Evolutionary conservation across 2,888 invertebrate species (phyloP).

Genomic region (Papilio protenor): DNA sequence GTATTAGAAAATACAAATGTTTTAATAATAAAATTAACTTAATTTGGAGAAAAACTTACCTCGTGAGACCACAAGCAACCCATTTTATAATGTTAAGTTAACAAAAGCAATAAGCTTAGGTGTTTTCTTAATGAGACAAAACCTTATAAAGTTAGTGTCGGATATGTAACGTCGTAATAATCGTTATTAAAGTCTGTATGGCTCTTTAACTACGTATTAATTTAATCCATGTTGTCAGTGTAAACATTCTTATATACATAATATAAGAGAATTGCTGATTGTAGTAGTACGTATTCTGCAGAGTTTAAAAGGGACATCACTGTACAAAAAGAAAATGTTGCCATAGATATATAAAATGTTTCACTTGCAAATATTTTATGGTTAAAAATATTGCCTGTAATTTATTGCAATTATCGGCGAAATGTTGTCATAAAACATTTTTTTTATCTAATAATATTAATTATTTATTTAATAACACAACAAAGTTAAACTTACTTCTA

Average conservation of each 20-base stretch:
- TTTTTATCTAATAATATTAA: too few species aligned
- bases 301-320: not conserved
- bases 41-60: conserved; percentile 1
- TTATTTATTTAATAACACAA: not conserved
- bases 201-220: not conserved
- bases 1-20: not conserved
- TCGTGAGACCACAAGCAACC: conserved; percentile 35
- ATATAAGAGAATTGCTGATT: not conserved
- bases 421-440: too few species aligned
- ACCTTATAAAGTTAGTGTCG: not conserved
- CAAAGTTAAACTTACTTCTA: not conserved
- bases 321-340: not conserved
- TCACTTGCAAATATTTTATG: not conserved
- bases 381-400: not conserved
- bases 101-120: not conserved
- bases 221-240: not conserved
- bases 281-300: not conserved
- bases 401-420: too few species aligned
- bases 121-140: not conserved
- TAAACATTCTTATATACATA: conserved; percentile 1
- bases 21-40: not conserved
- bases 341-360: not conserved
- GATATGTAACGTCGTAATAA: not conserved
- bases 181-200: not conserved
- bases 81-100: conserved; percentile 7